Conservation (phyloP, 2,113 vertebrate genomes). For the Cariama cristata region DNA sequence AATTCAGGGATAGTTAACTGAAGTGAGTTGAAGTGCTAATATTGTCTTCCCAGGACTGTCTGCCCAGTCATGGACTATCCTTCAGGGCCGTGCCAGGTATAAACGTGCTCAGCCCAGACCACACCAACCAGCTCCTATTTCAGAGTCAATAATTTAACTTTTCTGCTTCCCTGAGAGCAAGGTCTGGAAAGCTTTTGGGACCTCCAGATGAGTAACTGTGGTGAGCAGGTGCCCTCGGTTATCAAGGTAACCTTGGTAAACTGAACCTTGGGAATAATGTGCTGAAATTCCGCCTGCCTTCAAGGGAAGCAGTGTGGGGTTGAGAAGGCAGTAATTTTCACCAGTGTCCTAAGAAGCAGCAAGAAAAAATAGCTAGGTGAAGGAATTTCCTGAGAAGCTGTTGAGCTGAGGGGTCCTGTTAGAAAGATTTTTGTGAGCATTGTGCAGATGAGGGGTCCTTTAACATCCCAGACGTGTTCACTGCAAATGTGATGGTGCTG, state of each 20-base stretch:
- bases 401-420: not conserved
- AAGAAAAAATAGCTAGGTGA: not conserved
- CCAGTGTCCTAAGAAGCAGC: not conserved
- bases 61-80: not conserved
- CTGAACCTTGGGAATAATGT: not conserved
- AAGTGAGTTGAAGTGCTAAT: not conserved
- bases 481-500: not conserved
- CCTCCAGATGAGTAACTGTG: not conserved
- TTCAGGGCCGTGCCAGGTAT: not conserved
- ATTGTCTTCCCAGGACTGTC: not conserved
- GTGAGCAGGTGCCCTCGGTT: not conserved
- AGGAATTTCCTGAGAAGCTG: not conserved
- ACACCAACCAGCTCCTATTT: not conserved
- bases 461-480: not conserved
- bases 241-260: not conserved
- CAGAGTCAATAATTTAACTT: not conserved
- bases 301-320: not conserved
- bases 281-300: not conserved
- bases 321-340: not conserved
- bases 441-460: not conserved
- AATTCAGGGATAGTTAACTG: not conserved
- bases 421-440: not conserved
- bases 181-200: not conserved
- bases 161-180: not conserved
- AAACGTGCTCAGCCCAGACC: not conserved